phyloP scores from a whole-genome alignment of 2,888 invertebrate species.

The Tenthredo distinguenda region DNA sequence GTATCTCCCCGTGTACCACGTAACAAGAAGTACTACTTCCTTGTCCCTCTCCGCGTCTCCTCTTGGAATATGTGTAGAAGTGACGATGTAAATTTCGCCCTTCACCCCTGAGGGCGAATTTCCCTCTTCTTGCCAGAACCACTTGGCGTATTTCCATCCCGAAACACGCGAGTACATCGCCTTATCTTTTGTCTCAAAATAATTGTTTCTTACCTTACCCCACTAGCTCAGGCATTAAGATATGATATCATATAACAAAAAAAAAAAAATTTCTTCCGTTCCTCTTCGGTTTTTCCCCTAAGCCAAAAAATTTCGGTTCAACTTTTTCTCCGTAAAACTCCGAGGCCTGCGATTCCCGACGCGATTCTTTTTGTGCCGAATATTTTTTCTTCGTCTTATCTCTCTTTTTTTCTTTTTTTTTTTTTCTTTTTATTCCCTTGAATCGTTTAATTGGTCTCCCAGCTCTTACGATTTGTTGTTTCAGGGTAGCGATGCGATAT shows the following conservation, averaged over 20 bases:
- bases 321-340: not conserved
- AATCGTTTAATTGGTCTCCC: not conserved
- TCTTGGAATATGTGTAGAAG: slow-evolving; percentile 37
- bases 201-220: slow-evolving; percentile 67
- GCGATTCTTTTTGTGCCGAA: no score
- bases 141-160: slow-evolving; percentile 70
- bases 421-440: not conserved
- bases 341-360: not conserved
- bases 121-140: not conserved
- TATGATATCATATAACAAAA: not conserved
- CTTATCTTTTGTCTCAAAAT: slow-evolving; percentile 71
- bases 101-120: slow-evolving; percentile 9
- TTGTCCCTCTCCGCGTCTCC: not conserved
- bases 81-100: slow-evolving; percentile 45
- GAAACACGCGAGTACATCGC: slow-evolving; percentile 57
- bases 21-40: slow-evolving; percentile 14
- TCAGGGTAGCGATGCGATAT: not conserved
- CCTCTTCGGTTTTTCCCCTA: not conserved
- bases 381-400: not conserved
- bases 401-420: not conserved
- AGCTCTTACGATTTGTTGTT: slow-evolving; percentile 14
- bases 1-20: not conserved
- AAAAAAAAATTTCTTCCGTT: not conserved
- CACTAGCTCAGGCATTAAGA: not conserved
- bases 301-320: not conserved